Evolutionary conservation across 2,113 vertebrate species (phyloP).

Genomic region (Colius striatus): DNA sequence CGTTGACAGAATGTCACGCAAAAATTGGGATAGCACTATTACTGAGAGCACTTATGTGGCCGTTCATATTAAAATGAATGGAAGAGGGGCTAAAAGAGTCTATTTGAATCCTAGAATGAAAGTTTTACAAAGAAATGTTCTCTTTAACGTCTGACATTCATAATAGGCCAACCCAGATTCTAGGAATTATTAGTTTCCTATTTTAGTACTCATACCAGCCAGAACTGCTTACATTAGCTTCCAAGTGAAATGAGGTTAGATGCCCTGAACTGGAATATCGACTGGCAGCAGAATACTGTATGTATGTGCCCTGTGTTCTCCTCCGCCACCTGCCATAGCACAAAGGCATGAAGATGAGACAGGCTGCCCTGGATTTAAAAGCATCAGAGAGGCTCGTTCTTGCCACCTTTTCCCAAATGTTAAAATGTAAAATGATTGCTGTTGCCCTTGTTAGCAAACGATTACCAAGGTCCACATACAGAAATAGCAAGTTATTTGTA

Average conservation of each 20-base stretch:
- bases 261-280: neutral
- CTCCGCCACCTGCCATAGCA: neutral
- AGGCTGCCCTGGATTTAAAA: neutral
- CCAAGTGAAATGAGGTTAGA: conserved; percentile 48
- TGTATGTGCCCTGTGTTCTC: neutral
- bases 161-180: conserved; percentile 31
- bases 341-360: neutral
- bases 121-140: conserved; percentile 17
- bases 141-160: conserved; percentile 20
- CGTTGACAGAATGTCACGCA: conserved; percentile 43
- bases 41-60: conserved; percentile 36
- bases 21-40: conserved; percentile 45
- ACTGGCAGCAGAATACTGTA: neutral
- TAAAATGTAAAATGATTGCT: neutral
- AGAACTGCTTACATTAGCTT: conserved; percentile 52
- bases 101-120: conserved; percentile 32
- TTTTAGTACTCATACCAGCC: conserved; percentile 27
- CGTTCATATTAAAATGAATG: conserved; percentile 35
- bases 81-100: conserved; percentile 3
- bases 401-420: neutral
- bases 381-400: neutral
- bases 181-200: conserved; percentile 57
- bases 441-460: neutral
- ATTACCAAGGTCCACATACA: neutral
- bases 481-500: conserved; percentile 24